These are phyloP conservation scores for Somateria mollissima DNA, from an alignment of 2,797 vertebrate species.

Conservation along the genomic window DNA sequence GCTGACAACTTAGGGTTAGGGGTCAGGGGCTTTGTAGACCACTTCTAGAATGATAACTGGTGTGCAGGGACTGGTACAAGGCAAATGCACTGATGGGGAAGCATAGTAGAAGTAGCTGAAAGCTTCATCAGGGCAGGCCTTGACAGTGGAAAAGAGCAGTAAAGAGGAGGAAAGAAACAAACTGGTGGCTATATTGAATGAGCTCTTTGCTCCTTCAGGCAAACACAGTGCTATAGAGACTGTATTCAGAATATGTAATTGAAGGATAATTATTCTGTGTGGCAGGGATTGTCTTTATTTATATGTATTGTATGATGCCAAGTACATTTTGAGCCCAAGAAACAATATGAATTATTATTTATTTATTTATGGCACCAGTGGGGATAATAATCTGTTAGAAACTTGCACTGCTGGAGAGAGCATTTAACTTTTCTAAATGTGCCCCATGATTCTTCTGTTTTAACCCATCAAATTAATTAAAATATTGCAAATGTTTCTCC, in stretches of 20 bases:
- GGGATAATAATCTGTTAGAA: constrained; percentile 13
- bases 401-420: not conserved
- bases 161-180: not conserved
- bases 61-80: accelerated
- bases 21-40: not conserved
- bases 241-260: not conserved
- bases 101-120: not conserved
- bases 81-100: not conserved
- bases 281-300: not conserved
- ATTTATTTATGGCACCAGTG: not conserved
- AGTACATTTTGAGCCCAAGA: not conserved
- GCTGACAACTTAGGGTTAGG: not conserved
- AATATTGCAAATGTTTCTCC: constrained; percentile 14
- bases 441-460: not conserved
- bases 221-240: not conserved
- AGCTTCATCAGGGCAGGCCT: not conserved
- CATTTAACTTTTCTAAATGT: not conserved
- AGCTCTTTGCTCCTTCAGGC: not conserved
- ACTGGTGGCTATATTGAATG: not conserved
- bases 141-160: not conserved
- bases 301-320: not conserved
- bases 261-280: not conserved
- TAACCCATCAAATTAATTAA: constrained; percentile 29
- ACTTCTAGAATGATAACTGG: not conserved
- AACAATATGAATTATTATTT: not conserved